Conservation (phyloP, 2,113 vertebrate genomes). For the Anas platyrhynchos region DNA sequence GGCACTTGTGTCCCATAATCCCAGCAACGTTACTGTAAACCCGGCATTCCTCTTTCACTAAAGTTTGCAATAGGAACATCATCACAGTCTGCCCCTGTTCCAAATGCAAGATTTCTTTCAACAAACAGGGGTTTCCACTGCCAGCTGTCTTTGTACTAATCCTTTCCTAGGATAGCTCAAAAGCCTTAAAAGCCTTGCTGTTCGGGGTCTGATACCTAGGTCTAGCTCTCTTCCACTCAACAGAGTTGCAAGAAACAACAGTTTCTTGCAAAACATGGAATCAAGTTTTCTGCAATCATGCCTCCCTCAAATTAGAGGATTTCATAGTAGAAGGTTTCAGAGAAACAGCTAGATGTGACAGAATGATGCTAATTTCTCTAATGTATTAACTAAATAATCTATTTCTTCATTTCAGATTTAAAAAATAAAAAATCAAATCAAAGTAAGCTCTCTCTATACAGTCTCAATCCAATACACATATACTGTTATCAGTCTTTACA, state of each 20-base stretch:
- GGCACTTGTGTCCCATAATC: not conserved
- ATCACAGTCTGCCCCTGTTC: not conserved
- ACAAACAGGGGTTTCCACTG: not conserved
- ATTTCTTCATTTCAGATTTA: not conserved
- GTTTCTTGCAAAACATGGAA: not conserved
- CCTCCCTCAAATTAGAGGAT: not conserved
- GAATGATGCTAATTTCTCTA: not conserved
- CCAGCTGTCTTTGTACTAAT: not conserved
- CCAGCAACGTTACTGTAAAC: not conserved
- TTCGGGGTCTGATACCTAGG: not conserved
- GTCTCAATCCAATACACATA: not conserved
- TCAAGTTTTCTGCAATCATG: not conserved
- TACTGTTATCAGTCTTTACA: not conserved
- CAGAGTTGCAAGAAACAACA: not conserved
- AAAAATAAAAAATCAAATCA: not conserved
- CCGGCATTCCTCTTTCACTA: not conserved
- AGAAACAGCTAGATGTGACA: not conserved
- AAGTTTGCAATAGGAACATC: not conserved
- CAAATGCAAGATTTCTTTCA: not conserved
- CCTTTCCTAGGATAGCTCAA: not conserved
- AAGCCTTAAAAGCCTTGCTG: not conserved
- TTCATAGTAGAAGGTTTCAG: conserved; percentile 5
- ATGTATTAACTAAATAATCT: conserved; percentile 5
- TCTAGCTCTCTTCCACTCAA: not conserved
- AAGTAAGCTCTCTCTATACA: not conserved